Evolutionary conservation across 2,888 invertebrate genomes (phyloP).

Genomic region (Electrophaes corylata): DNA sequence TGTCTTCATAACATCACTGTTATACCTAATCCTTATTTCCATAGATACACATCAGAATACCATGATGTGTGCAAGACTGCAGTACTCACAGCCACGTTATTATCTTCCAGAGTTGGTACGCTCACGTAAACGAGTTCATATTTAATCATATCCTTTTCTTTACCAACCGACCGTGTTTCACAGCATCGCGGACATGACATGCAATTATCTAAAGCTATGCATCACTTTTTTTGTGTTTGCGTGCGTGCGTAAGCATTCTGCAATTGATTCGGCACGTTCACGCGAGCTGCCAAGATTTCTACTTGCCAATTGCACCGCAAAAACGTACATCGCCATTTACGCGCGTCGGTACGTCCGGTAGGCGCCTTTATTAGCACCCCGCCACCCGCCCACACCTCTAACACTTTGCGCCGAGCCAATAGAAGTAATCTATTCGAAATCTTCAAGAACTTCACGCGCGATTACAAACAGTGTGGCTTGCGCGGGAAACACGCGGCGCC

Average conservation of each 20-base stretch:
- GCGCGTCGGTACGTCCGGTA: slow-evolving; percentile 52
- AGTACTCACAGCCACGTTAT: not conserved
- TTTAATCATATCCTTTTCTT: slow-evolving; percentile 23
- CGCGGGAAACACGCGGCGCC: slow-evolving; percentile 53
- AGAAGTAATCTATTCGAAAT: slow-evolving; percentile 70
- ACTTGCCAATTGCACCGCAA: slow-evolving; percentile 56
- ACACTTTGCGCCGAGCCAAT: slow-evolving; percentile 56
- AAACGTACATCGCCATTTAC: slow-evolving; percentile 58
- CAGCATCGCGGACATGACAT: slow-evolving; percentile 45
- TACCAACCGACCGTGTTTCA: slow-evolving; percentile 24
- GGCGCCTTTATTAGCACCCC: slow-evolving; percentile 55
- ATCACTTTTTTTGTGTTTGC: slow-evolving; percentile 53
- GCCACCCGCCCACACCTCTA: slow-evolving; percentile 48
- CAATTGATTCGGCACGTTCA: slow-evolving; percentile 58
- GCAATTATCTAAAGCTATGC: slow-evolving; percentile 57
- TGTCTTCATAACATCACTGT: slow-evolving; percentile 22
- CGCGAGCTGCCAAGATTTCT: slow-evolving; percentile 54
- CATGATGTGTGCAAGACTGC: slow-evolving; percentile 7
- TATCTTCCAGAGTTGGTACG: not conserved
- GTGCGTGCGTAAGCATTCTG: slow-evolving; percentile 51
- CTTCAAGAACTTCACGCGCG: slow-evolving; percentile 61
- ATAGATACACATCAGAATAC: not conserved
- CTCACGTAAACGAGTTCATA: slow-evolving; percentile 18
- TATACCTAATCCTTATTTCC: slow-evolving; percentile 17
- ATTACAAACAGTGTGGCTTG: slow-evolving; percentile 53